Percentiles rank a stretch among this genome's conserved stretches.
Conservation (phyloP, 2,797 vertebrate species). For the Sphenodon punctatus region DNA sequence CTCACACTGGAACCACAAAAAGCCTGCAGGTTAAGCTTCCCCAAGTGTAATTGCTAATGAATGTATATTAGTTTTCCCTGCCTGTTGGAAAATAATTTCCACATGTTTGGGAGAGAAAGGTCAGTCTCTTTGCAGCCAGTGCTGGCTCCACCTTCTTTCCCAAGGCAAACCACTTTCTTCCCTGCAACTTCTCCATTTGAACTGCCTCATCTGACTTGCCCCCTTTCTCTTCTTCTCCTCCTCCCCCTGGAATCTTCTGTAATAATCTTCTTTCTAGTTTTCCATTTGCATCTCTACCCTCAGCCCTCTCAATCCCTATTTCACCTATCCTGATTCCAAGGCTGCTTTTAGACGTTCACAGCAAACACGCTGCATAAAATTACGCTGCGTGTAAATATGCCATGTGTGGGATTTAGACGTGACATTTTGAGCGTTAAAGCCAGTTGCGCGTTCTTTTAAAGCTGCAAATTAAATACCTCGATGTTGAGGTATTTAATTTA, state of each 20-base stretch:
- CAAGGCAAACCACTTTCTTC: no score
- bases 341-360: no score
- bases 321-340: no score
- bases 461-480: no score
- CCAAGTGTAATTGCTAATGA: not conserved
- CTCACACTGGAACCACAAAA: not conserved
- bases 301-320: no score
- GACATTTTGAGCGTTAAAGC: no score
- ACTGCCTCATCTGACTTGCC: not conserved
- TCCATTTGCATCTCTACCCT: no score
- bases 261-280: not conserved
- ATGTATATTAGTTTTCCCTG: not conserved
- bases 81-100: not conserved
- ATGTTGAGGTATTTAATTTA: no score
- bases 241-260: not conserved
- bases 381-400: no score
- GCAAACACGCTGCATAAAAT: no score
- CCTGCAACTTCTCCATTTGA: not conserved
- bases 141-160: not conserved
- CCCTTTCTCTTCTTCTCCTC: not conserved
- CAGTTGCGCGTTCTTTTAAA: no score
- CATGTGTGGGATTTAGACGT: no score
- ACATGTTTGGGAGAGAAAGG: not conserved
- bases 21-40: slow-evolving; percentile 20
- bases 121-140: not conserved